Conservation (phyloP, 2,113 vertebrate species). For the Pachycephala philippinensis region DNA sequence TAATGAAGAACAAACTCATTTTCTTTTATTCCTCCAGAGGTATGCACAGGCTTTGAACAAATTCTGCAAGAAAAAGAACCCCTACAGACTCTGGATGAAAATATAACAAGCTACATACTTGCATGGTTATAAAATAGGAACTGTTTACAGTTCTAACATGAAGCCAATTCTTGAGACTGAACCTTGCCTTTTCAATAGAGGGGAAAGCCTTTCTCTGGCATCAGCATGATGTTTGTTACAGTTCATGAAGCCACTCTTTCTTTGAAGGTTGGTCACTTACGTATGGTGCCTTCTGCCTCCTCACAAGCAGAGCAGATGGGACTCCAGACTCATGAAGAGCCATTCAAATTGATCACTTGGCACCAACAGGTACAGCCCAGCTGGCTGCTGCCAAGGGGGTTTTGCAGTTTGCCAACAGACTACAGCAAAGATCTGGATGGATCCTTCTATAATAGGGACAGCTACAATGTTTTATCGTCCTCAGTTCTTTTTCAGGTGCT, state of each 20-base stretch:
- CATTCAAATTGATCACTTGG: not conserved
- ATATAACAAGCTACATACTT: slow-evolving; percentile 53
- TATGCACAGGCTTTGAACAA: slow-evolving; percentile 34
- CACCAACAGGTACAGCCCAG: not conserved
- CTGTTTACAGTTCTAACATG: slow-evolving; percentile 48
- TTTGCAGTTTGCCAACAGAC: not conserved
- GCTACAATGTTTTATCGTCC: not conserved
- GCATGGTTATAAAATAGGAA: slow-evolving; percentile 58
- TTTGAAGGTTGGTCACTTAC: not conserved
- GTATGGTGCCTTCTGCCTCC: fast-evolving
- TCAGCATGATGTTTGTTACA: not conserved
- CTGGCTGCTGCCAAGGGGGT: not conserved
- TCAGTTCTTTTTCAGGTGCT: not conserved
- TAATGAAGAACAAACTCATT: slow-evolving; percentile 24
- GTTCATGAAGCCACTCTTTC: not conserved
- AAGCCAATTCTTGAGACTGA: slow-evolving; percentile 11
- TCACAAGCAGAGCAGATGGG: not conserved
- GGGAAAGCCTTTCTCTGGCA: slow-evolving; percentile 13
- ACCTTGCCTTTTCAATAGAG: slow-evolving; percentile 35
- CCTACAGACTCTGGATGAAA: slow-evolving; percentile 46
- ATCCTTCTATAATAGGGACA: not conserved
- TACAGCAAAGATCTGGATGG: not conserved
- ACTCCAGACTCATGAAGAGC: not conserved
- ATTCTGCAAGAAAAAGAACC: slow-evolving; percentile 32
- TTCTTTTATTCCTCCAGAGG: slow-evolving; percentile 40